Conservation (phyloP, 2,888 invertebrate genomes). For the Carcina quercana region DNA sequence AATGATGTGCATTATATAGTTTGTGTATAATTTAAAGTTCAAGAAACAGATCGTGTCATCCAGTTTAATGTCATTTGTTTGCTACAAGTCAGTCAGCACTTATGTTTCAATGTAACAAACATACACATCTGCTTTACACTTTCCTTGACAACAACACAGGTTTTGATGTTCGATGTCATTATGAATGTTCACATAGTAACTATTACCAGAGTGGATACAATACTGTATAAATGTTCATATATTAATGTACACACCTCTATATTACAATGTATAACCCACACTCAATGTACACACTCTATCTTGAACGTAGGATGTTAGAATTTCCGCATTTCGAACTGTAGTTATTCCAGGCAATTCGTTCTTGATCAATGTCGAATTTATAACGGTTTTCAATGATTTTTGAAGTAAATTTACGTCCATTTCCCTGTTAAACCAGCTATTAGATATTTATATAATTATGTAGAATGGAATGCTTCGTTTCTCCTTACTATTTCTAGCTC, state of each 20-base stretch:
- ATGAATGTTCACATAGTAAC: slow-evolving; percentile 31
- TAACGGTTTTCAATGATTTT: slow-evolving; percentile 39
- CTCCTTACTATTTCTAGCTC: slow-evolving; percentile 66
- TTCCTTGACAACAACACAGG: slow-evolving; percentile 31
- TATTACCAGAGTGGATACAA: slow-evolving; percentile 26
- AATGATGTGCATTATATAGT: no score
- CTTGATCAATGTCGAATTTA: slow-evolving; percentile 27
- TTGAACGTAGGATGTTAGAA: slow-evolving; percentile 13
- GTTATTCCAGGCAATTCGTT: slow-evolving; percentile 36
- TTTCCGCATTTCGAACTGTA: slow-evolving; percentile 28
- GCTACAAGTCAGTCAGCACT: slow-evolving; percentile 60
- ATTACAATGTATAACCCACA: slow-evolving; percentile 41
- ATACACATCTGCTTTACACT: slow-evolving; percentile 53
- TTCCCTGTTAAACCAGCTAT: slow-evolving; percentile 75
- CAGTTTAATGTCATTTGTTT: no score
- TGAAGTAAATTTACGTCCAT: slow-evolving; percentile 58
- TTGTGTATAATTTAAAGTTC: no score
- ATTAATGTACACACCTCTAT: slow-evolving; percentile 27
- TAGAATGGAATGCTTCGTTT: slow-evolving; percentile 73
- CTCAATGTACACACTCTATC: slow-evolving; percentile 35
- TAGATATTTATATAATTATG: slow-evolving; percentile 56
- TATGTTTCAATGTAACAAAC: slow-evolving; percentile 44
- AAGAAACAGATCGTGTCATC: no score
- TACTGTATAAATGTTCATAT: slow-evolving; percentile 20
- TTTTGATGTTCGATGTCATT: slow-evolving; percentile 44